phyloP scores from a whole-genome alignment of 1,140 invertebrate genomes.

The Vollenhovia emeryi region DNA sequence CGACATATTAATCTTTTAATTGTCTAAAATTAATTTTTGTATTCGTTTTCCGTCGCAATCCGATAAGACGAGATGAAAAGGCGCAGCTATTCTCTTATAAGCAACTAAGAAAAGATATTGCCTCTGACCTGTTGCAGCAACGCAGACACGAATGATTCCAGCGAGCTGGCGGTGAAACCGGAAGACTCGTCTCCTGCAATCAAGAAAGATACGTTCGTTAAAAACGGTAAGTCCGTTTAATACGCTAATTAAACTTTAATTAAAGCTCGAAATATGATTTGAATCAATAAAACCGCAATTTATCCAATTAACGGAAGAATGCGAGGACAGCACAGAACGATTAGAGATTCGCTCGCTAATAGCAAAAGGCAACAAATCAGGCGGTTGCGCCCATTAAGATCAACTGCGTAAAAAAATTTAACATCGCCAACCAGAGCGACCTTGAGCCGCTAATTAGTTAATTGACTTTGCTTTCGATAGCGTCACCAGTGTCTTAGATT shows the following conservation, averaged over 20 bases:
- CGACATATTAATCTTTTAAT: neutral
- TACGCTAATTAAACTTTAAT: slow-evolving; percentile 38
- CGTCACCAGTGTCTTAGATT: neutral
- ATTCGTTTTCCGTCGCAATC: neutral
- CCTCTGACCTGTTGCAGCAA: slow-evolving; percentile 63
- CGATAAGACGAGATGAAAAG: neutral
- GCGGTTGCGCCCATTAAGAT: slow-evolving; percentile 15
- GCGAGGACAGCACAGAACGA: slow-evolving; percentile 40
- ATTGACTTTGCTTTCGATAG: slow-evolving; percentile 6
- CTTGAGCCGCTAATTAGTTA: slow-evolving; percentile 29
- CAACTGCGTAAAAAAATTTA: slow-evolving; percentile 46
- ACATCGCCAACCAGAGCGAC: neutral
- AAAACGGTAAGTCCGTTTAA: slow-evolving; percentile 70
- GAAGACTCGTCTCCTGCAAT: slow-evolving; percentile 52
- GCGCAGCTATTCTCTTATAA: neutral
- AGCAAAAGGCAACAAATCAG: slow-evolving; percentile 28
- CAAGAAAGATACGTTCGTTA: slow-evolving; percentile 46
- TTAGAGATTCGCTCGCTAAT: slow-evolving; percentile 35
- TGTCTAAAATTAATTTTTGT: neutral
- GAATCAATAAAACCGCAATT: slow-evolving; percentile 23
- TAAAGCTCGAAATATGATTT: slow-evolving; percentile 44
- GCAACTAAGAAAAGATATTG: neutral
- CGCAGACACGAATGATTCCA: slow-evolving; percentile 59
- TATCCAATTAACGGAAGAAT: slow-evolving; percentile 54
- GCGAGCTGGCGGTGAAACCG: slow-evolving; percentile 24